Conservation (phyloP, 2,113 vertebrate genomes). For the Istiophorus platypterus region DNA sequence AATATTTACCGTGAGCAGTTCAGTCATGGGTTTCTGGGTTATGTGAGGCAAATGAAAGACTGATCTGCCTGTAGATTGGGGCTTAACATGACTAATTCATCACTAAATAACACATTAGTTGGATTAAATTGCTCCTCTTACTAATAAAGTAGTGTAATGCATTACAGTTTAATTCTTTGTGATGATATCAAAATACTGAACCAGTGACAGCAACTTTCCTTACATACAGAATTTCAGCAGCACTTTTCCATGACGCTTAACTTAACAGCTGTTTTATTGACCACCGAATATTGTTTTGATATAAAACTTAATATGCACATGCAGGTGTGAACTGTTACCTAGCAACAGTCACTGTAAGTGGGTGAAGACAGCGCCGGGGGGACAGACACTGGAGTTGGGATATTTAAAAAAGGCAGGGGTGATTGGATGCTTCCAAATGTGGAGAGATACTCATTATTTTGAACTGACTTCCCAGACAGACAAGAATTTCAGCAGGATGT, state of each 20-base stretch:
- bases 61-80: conserved; percentile 43
- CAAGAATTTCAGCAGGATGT: not conserved
- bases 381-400: conserved; percentile 41
- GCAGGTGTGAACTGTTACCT: conserved; percentile 59
- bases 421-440: conserved; percentile 27
- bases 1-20: conserved; percentile 73
- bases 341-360: conserved; percentile 71
- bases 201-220: conserved; percentile 7
- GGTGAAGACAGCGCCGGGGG: conserved; percentile 40
- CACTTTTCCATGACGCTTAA: not conserved
- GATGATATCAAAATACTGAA: not conserved
- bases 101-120: conserved; percentile 26
- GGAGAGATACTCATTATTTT: conserved; percentile 39
- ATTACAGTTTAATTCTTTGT: conserved; percentile 12
- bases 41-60: conserved; percentile 19
- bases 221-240: conserved; percentile 7
- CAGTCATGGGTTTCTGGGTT: conserved; percentile 79
- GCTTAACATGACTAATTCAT: conserved; percentile 49
- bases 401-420: conserved; percentile 44
- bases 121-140: conserved; percentile 20
- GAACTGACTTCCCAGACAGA: not conserved
- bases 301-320: conserved; percentile 45
- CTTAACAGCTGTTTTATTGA: conserved; percentile 37
- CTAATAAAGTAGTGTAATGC: conserved; percentile 21
- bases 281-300: conserved; percentile 44